Conservation (phyloP, 1,140 invertebrate species). For the Heterodera carotae region DNA sequence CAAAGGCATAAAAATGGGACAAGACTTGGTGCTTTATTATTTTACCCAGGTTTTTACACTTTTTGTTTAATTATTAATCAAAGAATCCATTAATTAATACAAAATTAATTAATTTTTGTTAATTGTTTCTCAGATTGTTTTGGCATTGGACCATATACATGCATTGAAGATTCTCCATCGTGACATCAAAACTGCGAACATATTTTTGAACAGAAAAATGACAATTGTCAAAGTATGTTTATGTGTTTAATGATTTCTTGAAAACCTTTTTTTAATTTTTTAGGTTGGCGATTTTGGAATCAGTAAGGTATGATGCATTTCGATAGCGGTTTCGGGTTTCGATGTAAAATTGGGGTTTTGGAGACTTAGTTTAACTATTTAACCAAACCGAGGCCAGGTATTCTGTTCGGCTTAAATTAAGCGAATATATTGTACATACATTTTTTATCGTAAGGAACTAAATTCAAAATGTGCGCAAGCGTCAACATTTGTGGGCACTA, state of each 20-base stretch:
- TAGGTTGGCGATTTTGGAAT: constrained; percentile 46
- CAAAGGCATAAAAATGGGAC: constrained; percentile 66
- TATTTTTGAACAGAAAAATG: constrained; percentile 72
- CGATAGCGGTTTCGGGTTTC: no score
- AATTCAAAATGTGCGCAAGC: constrained; percentile 36
- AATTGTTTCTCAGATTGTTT: constrained; percentile 64
- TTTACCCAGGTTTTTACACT: constrained; percentile 67
- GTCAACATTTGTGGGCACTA: constrained; percentile 75
- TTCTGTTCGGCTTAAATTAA: no score
- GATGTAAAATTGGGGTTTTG: no score
- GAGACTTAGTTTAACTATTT: no score
- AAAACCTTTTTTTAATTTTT: neutral
- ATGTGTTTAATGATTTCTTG: neutral
- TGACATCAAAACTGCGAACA: constrained; percentile 72
- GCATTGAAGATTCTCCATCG: constrained; percentile 69
- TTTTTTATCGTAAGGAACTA: constrained; percentile 13
- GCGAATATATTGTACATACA: constrained; percentile 6
- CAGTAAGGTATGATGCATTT: constrained; percentile 32
- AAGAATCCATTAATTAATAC: neutral
- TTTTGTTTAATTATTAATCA: no score
- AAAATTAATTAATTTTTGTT: neutral
- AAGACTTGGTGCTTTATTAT: constrained; percentile 70
- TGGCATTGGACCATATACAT: constrained; percentile 71
- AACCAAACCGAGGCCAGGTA: no score
- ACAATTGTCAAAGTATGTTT: constrained; percentile 39